These are phyloP conservation scores for Lethrus apterus DNA, from an alignment of 1,140 invertebrate genomes.

Conservation along the genomic window DNA sequence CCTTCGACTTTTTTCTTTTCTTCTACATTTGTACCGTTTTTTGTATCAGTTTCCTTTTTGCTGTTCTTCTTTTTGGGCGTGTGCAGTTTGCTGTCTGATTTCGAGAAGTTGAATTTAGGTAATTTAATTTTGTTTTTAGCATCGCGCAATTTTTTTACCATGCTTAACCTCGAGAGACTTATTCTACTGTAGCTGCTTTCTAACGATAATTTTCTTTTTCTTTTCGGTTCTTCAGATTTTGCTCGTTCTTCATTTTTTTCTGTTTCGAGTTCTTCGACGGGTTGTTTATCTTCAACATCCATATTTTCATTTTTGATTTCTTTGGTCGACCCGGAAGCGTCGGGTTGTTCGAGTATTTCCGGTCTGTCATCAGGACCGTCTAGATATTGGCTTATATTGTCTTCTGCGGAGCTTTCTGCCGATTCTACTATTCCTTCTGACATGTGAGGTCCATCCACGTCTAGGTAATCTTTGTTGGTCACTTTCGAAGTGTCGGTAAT, in stretches of 20 bases:
- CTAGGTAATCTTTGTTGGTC: slow-evolving; percentile 5
- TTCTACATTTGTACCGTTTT: not conserved
- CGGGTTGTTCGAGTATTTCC: not conserved
- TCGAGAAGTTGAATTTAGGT: slow-evolving; percentile 29
- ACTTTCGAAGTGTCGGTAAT: not conserved
- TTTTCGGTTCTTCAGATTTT: slow-evolving; percentile 32
- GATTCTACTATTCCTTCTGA: slow-evolving; percentile 21
- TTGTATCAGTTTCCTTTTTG: slow-evolving; percentile 4
- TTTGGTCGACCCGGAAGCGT: not conserved
- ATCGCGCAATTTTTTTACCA: slow-evolving; percentile 33
- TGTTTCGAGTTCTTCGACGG: not conserved
- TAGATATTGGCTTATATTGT: slow-evolving; percentile 38
- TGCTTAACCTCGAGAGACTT: slow-evolving; percentile 31
- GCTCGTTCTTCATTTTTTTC: slow-evolving; percentile 17
- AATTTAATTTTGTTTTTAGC: slow-evolving; percentile 35
- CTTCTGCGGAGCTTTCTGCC: slow-evolving; percentile 31
- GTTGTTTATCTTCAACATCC: not conserved
- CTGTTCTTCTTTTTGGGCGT: slow-evolving; percentile 16
- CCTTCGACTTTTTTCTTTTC: slow-evolving; percentile 17
- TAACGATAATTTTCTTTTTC: slow-evolving; percentile 34
- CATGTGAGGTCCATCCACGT: not conserved
- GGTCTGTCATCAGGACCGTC: slow-evolving; percentile 33
- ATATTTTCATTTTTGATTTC: slow-evolving; percentile 1
- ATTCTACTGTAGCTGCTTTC: slow-evolving; percentile 36
- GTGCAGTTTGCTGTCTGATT: slow-evolving; percentile 19